These are phyloP conservation scores for Neodiprion pinetum DNA, from an alignment of 1,140 invertebrate genomes.

Conservation along the genomic window DNA sequence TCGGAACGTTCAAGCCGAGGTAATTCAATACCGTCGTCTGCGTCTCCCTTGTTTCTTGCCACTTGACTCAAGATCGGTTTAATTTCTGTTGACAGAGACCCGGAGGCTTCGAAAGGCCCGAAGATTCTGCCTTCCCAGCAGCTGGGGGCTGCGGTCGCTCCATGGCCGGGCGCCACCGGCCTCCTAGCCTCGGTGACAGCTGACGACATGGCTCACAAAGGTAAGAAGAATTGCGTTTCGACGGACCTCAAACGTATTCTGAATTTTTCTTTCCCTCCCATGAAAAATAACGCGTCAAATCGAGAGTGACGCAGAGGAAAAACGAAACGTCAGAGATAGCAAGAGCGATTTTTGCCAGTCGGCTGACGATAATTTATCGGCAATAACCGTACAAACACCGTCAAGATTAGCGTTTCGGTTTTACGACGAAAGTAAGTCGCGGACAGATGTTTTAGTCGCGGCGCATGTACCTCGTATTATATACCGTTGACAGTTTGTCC, in stretches of 20 bases:
- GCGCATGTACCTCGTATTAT: too few relatives aligned
- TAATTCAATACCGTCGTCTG: too few relatives aligned
- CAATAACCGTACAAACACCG: too few relatives aligned
- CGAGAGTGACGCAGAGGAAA: slow-evolving; percentile 29
- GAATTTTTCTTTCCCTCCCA: neutral
- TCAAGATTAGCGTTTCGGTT: too few relatives aligned
- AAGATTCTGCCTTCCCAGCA: slow-evolving; percentile 66
- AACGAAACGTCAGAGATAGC: neutral
- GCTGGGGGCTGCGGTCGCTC: slow-evolving; percentile 68
- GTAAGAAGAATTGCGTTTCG: slow-evolving; percentile 47
- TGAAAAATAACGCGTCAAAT: slow-evolving; percentile 32
- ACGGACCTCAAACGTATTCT: neutral
- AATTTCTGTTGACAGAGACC: slow-evolving; percentile 44
- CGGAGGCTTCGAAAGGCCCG: slow-evolving; percentile 56
- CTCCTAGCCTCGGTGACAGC: slow-evolving; percentile 65
- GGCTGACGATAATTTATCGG: too few relatives aligned
- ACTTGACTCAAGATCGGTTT: slow-evolving; percentile 5
- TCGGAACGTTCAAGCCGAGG: too few relatives aligned
- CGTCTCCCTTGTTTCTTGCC: too few relatives aligned
- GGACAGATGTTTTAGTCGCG: too few relatives aligned
- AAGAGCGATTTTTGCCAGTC: too few relatives aligned
- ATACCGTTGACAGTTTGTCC: too few relatives aligned
- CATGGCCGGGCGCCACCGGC: slow-evolving; percentile 68
- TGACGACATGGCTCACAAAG: slow-evolving; percentile 70
- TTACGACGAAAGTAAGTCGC: too few relatives aligned